phyloP scores from a whole-genome alignment of 2,113 vertebrate genomes.

The Mormyrus lacerda region DNA sequence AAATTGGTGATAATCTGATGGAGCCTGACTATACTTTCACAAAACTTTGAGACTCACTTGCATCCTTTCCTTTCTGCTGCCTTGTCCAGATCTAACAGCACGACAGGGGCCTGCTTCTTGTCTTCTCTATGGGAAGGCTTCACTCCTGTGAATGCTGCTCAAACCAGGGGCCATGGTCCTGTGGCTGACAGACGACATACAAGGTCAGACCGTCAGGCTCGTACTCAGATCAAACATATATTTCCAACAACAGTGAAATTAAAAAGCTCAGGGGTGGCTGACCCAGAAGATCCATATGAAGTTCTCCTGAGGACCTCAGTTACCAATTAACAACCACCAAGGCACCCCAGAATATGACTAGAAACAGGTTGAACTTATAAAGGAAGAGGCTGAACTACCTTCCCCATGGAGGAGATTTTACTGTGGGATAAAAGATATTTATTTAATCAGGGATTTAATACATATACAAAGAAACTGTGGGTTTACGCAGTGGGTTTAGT shows the following conservation, averaged over 20 bases:
- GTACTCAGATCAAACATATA: not conserved
- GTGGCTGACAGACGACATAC: not conserved
- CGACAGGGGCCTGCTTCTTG: slow-evolving; percentile 66
- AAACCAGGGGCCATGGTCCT: slow-evolving; percentile 53
- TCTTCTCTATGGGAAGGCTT: slow-evolving; percentile 74
- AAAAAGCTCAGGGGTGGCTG: not conserved
- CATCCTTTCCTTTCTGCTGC: not conserved
- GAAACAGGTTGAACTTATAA: not conserved
- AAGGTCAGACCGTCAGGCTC: not conserved
- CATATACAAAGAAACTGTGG: not conserved
- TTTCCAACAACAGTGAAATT: not conserved
- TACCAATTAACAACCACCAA: not conserved
- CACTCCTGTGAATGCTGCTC: slow-evolving; percentile 94
- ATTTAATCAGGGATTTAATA: not conserved
- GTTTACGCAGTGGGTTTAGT: not conserved
- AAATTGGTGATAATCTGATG: not conserved
- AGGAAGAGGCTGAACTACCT: not conserved
- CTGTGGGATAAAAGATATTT: not conserved
- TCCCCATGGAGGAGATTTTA: not conserved
- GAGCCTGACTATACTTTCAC: not conserved
- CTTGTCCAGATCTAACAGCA: slow-evolving; percentile 76
- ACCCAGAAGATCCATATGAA: not conserved
- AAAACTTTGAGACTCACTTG: not conserved
- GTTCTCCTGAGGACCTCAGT: not conserved
- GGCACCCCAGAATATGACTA: not conserved